phyloP scores from a whole-genome alignment of 2,888 invertebrate species.

The Epinotia bilunana region DNA sequence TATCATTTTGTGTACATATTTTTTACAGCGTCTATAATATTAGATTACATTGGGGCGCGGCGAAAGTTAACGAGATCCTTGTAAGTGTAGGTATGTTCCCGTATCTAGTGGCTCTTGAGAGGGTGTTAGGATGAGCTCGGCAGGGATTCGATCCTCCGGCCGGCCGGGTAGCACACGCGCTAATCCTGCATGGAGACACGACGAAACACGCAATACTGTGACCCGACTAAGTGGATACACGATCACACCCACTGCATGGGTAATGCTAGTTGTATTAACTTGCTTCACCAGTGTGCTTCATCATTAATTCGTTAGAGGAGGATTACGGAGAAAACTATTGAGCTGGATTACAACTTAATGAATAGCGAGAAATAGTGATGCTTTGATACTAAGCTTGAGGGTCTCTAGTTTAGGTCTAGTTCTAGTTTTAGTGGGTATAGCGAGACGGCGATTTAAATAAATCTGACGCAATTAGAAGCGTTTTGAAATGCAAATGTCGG shows the following conservation, averaged over 20 bases:
- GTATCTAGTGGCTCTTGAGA: slow-evolving; percentile 11
- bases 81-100: slow-evolving; percentile 26
- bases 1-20: slow-evolving; percentile 27
- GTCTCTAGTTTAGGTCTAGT: not conserved
- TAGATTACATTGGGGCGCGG: not conserved
- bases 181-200: slow-evolving; percentile 23
- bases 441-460: slow-evolving; percentile 17
- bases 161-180: not conserved
- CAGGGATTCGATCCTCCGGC: not conserved
- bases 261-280: slow-evolving; percentile 1
- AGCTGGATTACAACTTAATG: not conserved
- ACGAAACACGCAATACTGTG: slow-evolving; percentile 7
- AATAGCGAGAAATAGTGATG: not conserved
- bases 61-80: slow-evolving; percentile 12
- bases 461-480: slow-evolving; percentile 35
- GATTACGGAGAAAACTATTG: not conserved
- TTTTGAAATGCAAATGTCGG: slow-evolving; percentile 42
- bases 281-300: not conserved
- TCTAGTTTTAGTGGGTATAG: not conserved
- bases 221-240: slow-evolving; percentile 17
- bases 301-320: not conserved
- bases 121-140: slow-evolving; percentile 20
- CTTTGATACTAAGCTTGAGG: not conserved
- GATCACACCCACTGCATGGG: not conserved
- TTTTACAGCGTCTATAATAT: slow-evolving; percentile 29